Percentiles rank a stretch among this genome's conserved stretches.
Evolutionary conservation across 2,113 vertebrate species (phyloP).

Genomic region (Lota lota): DNA sequence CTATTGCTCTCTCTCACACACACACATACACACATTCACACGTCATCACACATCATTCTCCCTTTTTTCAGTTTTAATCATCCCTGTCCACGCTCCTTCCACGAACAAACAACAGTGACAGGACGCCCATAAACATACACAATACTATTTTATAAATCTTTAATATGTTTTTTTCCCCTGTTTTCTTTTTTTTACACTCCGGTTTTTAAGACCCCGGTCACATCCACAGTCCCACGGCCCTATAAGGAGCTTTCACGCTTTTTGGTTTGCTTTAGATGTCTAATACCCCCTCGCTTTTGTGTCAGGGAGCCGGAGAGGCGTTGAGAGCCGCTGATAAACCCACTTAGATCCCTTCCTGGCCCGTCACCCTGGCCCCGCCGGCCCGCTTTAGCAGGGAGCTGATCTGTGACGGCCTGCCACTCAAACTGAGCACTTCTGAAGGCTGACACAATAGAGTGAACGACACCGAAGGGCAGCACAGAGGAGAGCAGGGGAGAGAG

Average conservation of each 20-base stretch:
- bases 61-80: slow-evolving; percentile 2
- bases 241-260: slow-evolving; percentile 99
- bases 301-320: slow-evolving; percentile 98
- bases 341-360: slow-evolving; percentile 99
- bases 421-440: slow-evolving; percentile 98
- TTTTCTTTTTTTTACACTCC: slow-evolving; percentile 72
- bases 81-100: slow-evolving; percentile 25
- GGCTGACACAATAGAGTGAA: slow-evolving; percentile 91
- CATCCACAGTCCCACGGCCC: slow-evolving; percentile 92
- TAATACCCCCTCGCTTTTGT: slow-evolving; percentile 99
- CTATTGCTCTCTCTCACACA: background rate
- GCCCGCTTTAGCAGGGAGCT: slow-evolving; percentile 98
- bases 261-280: slow-evolving; percentile 99
- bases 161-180: slow-evolving; percentile 6
- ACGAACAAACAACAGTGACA: slow-evolving; percentile 24
- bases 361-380: slow-evolving; percentile 96
- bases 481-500: slow-evolving; percentile 23
- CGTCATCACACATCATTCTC: slow-evolving; percentile 20
- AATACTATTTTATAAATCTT: no score
- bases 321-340: slow-evolving; percentile 99
- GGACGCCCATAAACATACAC: background rate
- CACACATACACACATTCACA: background rate
- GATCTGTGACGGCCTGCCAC: slow-evolving; percentile 99
- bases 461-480: slow-evolving; percentile 72
- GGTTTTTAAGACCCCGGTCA: slow-evolving; percentile 98